phyloP scores from a whole-genome alignment of 2,888 invertebrate genomes.

The Syrista parreyssii region DNA sequence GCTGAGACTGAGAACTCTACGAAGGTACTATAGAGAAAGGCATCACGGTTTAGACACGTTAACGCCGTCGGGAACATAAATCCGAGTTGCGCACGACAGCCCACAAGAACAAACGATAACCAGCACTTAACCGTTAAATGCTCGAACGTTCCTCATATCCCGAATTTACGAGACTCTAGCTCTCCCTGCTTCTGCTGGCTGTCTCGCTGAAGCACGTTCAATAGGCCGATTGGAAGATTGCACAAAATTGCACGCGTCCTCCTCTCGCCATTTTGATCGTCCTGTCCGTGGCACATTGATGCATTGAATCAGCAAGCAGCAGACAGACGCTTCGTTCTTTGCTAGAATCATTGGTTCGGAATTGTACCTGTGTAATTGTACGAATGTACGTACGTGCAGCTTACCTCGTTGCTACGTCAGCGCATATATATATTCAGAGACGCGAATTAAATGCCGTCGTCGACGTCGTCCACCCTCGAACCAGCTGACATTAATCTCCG shows the following conservation, averaged over 20 bases:
- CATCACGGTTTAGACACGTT: not conserved
- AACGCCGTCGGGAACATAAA: conserved; percentile 7
- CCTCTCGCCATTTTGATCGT: not conserved
- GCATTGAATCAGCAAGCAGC: not conserved
- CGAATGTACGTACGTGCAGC: not conserved
- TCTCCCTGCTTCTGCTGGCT: not conserved
- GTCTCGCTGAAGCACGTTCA: not conserved
- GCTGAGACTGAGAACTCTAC: not conserved
- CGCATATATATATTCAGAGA: not conserved
- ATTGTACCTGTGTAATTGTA: not conserved
- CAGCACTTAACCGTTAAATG: conserved; percentile 21
- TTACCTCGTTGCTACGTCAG: not conserved
- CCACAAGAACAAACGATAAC: conserved; percentile 29
- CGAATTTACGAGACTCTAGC: conserved; percentile 20
- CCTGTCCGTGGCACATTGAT: not conserved
- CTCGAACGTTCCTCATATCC: not conserved
- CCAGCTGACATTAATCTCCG: conserved; percentile 31
- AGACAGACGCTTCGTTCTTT: not conserved
- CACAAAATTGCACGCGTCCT: conserved; percentile 28
- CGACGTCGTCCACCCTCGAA: conserved; percentile 12
- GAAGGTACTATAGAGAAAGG: not conserved
- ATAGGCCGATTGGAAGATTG: conserved; percentile 39
- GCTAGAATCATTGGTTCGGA: not conserved
- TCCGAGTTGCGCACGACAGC: conserved; percentile 15
- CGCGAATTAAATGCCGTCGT: not conserved